Conservation (phyloP, 2,888 invertebrate genomes). For the Drosophila cognata region DNA sequence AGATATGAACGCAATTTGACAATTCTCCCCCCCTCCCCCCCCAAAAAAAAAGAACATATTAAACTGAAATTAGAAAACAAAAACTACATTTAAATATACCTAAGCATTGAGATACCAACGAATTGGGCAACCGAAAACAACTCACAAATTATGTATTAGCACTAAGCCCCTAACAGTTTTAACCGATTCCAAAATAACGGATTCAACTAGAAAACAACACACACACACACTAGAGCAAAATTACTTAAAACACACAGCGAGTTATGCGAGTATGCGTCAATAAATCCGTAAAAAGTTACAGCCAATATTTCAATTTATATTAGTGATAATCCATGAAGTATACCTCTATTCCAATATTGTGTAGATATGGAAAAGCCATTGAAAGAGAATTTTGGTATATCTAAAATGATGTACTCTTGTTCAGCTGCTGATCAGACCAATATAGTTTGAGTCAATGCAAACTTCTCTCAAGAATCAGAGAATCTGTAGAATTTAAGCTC, state of each 20-base stretch:
- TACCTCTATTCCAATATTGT: neutral
- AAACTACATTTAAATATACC: slow-evolving; percentile 19
- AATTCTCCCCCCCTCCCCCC: slow-evolving; percentile 24
- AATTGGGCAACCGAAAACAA: slow-evolving; percentile 35
- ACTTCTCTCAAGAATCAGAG: neutral
- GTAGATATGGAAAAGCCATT: neutral
- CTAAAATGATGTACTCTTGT: neutral
- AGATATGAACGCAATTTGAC: slow-evolving; percentile 17
- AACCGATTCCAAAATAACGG: slow-evolving; percentile 38
- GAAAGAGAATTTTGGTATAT: neutral
- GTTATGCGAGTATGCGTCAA: slow-evolving; percentile 67
- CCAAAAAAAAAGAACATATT: neutral
- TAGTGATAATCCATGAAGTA: neutral
- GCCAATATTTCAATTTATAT: slow-evolving; percentile 6
- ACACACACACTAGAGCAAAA: slow-evolving; percentile 40
- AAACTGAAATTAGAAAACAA: slow-evolving; percentile 1
- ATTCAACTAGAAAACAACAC: slow-evolving; percentile 8
- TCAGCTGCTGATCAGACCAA: neutral
- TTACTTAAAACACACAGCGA: slow-evolving; percentile 53
- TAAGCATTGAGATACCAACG: slow-evolving; percentile 56
- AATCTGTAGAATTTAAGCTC: neutral
- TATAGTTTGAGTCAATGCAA: neutral
- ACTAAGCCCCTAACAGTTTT: slow-evolving; percentile 38
- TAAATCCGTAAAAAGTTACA: slow-evolving; percentile 49
- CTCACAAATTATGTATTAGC: slow-evolving; percentile 33